phyloP scores from a whole-genome alignment of 1,140 invertebrate species.

The Tetramorium alpestre region DNA sequence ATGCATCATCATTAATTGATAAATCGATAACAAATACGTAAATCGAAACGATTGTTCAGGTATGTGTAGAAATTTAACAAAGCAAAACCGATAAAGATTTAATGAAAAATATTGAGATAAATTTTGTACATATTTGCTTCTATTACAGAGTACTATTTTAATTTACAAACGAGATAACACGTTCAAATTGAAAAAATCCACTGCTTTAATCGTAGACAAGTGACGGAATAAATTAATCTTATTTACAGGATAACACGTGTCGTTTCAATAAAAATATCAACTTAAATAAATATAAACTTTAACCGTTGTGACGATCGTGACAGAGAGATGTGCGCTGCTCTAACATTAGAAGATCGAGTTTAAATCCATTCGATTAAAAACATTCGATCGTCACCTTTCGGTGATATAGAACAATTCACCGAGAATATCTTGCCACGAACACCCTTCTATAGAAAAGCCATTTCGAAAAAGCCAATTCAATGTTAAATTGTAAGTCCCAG shows the following conservation, averaged over 20 bases:
- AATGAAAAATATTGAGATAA: neutral
- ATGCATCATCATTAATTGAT: constrained; percentile 1
- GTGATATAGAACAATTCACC: no score
- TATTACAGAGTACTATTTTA: constrained; percentile 5
- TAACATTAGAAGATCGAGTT: no score
- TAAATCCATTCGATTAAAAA: no score
- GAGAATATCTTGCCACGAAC: no score
- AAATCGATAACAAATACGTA: constrained; percentile 10
- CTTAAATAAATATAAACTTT: neutral
- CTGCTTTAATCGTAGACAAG: neutral
- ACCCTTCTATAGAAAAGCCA: no score
- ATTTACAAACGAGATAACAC: neutral
- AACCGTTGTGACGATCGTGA: no score
- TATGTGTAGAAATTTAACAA: constrained; percentile 11
- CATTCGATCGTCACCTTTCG: no score
- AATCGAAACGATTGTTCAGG: constrained; percentile 6
- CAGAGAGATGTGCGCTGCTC: no score
- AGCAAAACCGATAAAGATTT: constrained; percentile 13
- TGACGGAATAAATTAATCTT: neutral
- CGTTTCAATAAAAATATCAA: neutral
- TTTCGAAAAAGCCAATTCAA: no score
- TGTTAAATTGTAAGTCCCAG: no score
- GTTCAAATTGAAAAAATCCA: neutral
- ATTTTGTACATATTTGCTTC: neutral
- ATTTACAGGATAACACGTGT: neutral